Conservation (phyloP, 2,888 invertebrate genomes). For the Buathra laborator region DNA sequence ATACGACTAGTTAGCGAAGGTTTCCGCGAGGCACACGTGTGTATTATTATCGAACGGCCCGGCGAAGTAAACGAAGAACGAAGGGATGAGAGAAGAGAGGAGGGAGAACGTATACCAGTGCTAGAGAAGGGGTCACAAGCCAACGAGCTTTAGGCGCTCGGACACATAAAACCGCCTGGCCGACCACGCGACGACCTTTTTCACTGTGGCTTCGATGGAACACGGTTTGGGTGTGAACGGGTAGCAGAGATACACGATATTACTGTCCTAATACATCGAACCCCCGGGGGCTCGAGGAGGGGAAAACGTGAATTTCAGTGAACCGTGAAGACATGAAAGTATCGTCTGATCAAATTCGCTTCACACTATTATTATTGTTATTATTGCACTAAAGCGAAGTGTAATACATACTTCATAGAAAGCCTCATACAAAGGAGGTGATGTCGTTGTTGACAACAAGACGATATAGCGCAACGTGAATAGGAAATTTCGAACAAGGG, state of each 20-base stretch:
- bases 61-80: conserved; percentile 15
- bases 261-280: conserved; percentile 40
- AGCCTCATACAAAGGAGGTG: background rate
- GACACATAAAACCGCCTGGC: conserved; percentile 27
- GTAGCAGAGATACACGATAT: conserved; percentile 35
- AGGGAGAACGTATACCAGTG: background rate
- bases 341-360: conserved; percentile 4
- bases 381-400: background rate
- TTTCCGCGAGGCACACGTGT: conserved; percentile 48
- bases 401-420: conserved; percentile 21
- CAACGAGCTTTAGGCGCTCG: background rate
- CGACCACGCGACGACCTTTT: conserved; percentile 63
- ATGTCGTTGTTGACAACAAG: background rate
- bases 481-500: conserved; percentile 24
- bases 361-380: background rate
- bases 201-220: conserved; percentile 53
- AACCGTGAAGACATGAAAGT: conserved; percentile 64
- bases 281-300: background rate
- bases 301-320: conserved; percentile 35
- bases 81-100: conserved; percentile 22
- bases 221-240: conserved; percentile 19
- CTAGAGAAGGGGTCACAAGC: background rate
- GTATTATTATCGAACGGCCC: conserved; percentile 49
- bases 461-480: background rate
- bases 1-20: conserved; percentile 37